Evolutionary conservation across 2,113 vertebrate genomes (phyloP).

Genomic region (Piliocolobus tephrosceles): DNA sequence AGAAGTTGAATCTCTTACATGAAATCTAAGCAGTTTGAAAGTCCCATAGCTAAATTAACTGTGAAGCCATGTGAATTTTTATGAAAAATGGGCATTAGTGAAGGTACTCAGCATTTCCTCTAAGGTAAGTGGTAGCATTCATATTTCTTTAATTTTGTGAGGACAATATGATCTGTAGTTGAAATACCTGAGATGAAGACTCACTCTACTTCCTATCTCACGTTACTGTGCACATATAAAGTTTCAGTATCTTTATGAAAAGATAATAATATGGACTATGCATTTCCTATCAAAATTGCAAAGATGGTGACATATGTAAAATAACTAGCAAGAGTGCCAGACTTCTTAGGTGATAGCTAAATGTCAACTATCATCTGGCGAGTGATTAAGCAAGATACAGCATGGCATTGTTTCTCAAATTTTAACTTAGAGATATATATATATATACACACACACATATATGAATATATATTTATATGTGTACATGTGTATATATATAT

Average conservation of each 20-base stretch:
- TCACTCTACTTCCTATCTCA: neutral
- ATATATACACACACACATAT: too few species aligned
- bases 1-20: neutral
- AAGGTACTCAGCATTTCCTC: neutral
- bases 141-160: neutral
- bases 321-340: neutral
- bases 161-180: neutral
- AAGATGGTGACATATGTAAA: neutral
- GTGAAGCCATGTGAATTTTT: neutral
- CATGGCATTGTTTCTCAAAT: neutral
- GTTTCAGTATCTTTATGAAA: neutral
- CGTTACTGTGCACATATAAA: neutral
- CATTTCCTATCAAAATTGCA: neutral
- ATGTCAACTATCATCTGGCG: neutral
- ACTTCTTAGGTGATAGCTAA: neutral
- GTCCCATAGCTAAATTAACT: neutral
- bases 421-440: neutral
- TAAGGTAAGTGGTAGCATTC: neutral
- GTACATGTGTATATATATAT: too few species aligned
- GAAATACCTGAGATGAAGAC: neutral
- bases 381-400: slow-evolving; percentile 20
- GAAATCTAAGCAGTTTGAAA: neutral
- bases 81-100: neutral
- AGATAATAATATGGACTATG: neutral
- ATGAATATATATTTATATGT: neutral